phyloP scores from a whole-genome alignment of 2,797 vertebrate genomes.

The Cygnus olor region DNA sequence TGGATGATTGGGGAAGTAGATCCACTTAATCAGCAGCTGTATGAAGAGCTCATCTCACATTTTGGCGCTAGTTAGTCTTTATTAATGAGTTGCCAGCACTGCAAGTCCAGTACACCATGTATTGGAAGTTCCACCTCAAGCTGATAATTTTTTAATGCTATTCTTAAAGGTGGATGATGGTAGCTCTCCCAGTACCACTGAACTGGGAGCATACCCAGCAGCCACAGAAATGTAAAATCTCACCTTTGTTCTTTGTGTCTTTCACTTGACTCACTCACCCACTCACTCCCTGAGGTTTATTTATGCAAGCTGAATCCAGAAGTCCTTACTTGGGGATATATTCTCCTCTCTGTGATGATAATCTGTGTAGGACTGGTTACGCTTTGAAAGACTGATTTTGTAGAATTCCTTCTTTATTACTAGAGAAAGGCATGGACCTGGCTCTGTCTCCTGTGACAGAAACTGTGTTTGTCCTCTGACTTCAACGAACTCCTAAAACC shows the following conservation, averaged over 20 bases:
- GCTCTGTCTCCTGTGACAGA: background rate
- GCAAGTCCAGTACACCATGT: background rate
- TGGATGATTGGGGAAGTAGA: background rate
- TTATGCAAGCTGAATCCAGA: slow-evolving; percentile 27
- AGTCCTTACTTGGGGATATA: background rate
- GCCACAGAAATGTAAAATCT: background rate
- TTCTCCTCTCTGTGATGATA: background rate
- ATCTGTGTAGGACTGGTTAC: background rate
- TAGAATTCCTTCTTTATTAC: background rate
- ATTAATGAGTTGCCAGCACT: background rate
- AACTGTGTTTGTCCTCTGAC: background rate
- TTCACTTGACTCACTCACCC: slow-evolving; percentile 32
- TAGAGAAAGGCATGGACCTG: background rate
- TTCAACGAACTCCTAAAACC: background rate
- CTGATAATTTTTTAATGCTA: background rate
- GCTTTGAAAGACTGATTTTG: background rate
- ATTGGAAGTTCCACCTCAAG: background rate
- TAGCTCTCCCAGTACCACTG: background rate
- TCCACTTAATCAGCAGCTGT: background rate
- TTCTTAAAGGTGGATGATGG: background rate
- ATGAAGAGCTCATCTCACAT: background rate
- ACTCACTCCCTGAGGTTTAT: slow-evolving; percentile 29
- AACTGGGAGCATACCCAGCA: background rate
- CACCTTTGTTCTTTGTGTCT: slow-evolving; percentile 26
- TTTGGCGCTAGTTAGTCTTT: slow-evolving; percentile 3